phyloP scores from a whole-genome alignment of 2,888 invertebrate genomes.

The Omphaloscelis lunosa region DNA sequence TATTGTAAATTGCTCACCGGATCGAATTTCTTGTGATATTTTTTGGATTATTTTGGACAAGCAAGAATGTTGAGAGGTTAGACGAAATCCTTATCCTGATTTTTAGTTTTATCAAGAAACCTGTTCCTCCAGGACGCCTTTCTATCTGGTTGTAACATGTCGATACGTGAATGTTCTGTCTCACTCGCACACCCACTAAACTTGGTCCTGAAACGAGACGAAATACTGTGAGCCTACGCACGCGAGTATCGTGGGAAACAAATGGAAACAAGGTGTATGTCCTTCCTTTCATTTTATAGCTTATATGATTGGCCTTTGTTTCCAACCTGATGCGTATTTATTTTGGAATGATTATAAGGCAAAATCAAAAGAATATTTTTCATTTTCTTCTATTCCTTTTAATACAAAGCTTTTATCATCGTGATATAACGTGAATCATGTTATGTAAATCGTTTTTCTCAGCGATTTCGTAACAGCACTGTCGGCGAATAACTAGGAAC shows the following conservation, averaged over 20 bases:
- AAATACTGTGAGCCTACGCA: conserved; percentile 71
- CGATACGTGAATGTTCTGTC: conserved; percentile 55
- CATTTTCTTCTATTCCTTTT: conserved; percentile 34
- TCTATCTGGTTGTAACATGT: conserved; percentile 72
- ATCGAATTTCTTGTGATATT: conserved; percentile 17
- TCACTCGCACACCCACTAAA: conserved; percentile 55
- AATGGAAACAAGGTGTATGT: conserved; percentile 82
- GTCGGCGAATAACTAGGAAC: conserved; percentile 77
- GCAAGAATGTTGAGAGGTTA: conserved; percentile 51
- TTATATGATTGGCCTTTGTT: conserved; percentile 81
- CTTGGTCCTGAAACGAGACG: conserved; percentile 70
- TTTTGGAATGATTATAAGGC: conserved; percentile 38
- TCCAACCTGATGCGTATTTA: conserved; percentile 72
- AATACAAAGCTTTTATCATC: conserved; percentile 36
- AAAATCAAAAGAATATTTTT: conserved; percentile 27
- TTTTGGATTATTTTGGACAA: neutral
- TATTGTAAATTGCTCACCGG: conserved; percentile 7
- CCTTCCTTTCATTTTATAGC: conserved; percentile 83
- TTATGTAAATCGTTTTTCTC: conserved; percentile 84
- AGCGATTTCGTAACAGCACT: conserved; percentile 81
- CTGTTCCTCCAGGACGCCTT: conserved; percentile 78
- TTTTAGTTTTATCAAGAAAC: conserved; percentile 72
- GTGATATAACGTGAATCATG: conserved; percentile 61
- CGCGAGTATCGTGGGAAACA: conserved; percentile 84
- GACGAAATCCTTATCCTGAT: conserved; percentile 74